Base-by-base conservation (phyloP, 2,113 vertebrate genomes). In the Colinus virginianus region DNA sequence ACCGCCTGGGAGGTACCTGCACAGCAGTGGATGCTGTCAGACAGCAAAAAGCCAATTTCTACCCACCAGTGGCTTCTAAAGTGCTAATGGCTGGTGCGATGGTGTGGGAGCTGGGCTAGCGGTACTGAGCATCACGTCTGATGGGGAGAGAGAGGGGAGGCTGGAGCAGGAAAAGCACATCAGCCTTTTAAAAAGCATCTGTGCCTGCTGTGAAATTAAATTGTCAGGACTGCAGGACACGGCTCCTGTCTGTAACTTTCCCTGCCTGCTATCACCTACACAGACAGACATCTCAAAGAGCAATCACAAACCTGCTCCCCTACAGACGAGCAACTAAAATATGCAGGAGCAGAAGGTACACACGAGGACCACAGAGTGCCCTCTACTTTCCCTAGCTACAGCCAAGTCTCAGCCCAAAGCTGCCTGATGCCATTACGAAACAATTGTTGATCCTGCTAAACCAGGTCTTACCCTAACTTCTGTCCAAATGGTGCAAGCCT, bases 141-240 rank as follows among this genome's bases (percentile, higher is more conserved):
- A 58, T 23, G 36, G 26, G 38, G 42, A 43, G 36, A 67, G 18
- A 34, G 0, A 42, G 21, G 19, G n/a, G 30, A 69, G 34, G 40
- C 38, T 55, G 42, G 15, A 78, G 64, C 42, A 22, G 16, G 45
- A 56, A 80, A 84, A 8, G 32, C 9, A 32, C 51, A 49, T 5
- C 40, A 61, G 70, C 5, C 40, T 87, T 78, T 68, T 76, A 51
- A 67, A 91, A 90, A 90, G 70, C 75, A 69, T 66, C 84, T 82
- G 71, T 82, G 40, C 90, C 84, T 87, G 75, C 78, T 90, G 85
- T 82, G 90, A 93, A 91, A 76, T 53, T 23, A 87, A 72, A 64
- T 78, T 56, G 36, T 30, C 63, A 61, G 58, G 67, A 59, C 11
- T 4, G 22, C 45, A 62, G 80, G 64, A 74, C 36, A 23, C 13